Evolutionary conservation across 2,888 invertebrate species (phyloP), one percentile per base, ranked within the genome.

Genomic region (Harpalus rufipes): DNA sequence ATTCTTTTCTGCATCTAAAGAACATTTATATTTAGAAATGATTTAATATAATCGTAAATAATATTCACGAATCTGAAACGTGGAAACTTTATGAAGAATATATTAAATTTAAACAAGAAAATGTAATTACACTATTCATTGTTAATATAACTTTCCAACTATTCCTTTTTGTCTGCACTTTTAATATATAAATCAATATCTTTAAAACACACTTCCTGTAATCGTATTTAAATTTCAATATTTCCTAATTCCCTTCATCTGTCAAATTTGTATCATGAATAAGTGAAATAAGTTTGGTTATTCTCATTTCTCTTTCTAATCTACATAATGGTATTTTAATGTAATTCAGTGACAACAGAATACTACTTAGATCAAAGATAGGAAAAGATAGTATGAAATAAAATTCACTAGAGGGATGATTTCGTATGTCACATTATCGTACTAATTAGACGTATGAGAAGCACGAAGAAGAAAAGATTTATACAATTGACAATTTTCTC

Each of bases 241-340:
- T 25, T 63, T 25, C 63, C 14, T 59, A 63, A 63, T 21, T 18
- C 59, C 18, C 59, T 16, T 8, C 59, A 6, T 21, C 25, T 21
- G 63, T 25, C 21, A 63, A 16, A 63, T 18, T 63, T 63, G 10
- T 63, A 21, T 25, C 18, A 18, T 7, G 3, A 74, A 41, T 10
- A 44, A 41, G 4, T 1, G 18, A 63, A 63, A 8, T 25, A 25
- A 63, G 25, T 63, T 63, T 25, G 63, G 63, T 63, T 63, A 63
- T 25, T 63, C 63, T 21, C 25, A 63, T 63, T 21, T 10, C 63
- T 21, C 44, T 14, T 25, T 72, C 7, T 41, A 74, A 74, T 74
- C 74, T 74, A 74, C 74, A 74, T 74, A 74, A 74, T 74, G 74
- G 74, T 41, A 21, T 74, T 74, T 74, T 74, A 74, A 74, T 74